Conservation (phyloP, 2,888 invertebrate genomes). For the Plagodis pulveraria region DNA sequence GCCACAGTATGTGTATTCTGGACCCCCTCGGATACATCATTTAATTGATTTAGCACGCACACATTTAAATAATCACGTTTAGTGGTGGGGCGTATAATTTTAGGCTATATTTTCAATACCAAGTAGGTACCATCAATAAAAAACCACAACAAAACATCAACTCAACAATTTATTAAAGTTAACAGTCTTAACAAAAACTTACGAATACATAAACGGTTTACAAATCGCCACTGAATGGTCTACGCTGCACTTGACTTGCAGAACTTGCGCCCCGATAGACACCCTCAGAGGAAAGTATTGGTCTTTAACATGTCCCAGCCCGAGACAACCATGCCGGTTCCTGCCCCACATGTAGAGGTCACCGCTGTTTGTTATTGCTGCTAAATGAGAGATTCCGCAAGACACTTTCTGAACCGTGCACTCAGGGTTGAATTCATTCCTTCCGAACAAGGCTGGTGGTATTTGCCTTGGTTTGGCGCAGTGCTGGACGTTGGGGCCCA, state of each 20-base stretch:
- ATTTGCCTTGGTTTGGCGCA: slow-evolving; percentile 88
- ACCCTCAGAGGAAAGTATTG: slow-evolving; percentile 95
- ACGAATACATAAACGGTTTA: slow-evolving; percentile 83
- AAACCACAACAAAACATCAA: slow-evolving; percentile 43
- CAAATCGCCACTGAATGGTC: slow-evolving; percentile 93
- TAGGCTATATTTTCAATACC: too few relatives aligned
- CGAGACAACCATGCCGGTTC: slow-evolving; percentile 93
- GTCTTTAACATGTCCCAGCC: slow-evolving; percentile 91
- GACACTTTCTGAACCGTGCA: slow-evolving; percentile 86
- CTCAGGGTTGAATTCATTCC: slow-evolving; percentile 92
- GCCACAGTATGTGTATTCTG: too few relatives aligned
- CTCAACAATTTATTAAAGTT: slow-evolving; percentile 42
- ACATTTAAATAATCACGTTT: too few relatives aligned
- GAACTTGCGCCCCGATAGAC: slow-evolving; percentile 90
- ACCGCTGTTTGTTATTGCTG: slow-evolving; percentile 92
- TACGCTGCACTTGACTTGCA: slow-evolving; percentile 91
- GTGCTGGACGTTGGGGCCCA: slow-evolving; percentile 91
- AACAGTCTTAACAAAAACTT: slow-evolving; percentile 42
- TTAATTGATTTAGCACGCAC: too few relatives aligned
- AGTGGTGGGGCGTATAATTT: too few relatives aligned
- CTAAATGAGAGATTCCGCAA: slow-evolving; percentile 90
- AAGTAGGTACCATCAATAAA: slow-evolving; percentile 44
- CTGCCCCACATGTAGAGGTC: slow-evolving; percentile 97
- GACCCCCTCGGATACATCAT: too few relatives aligned
- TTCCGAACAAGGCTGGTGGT: slow-evolving; percentile 93